These are phyloP conservation scores for Vipera ursinii DNA, from an alignment of 2,797 vertebrate genomes.

Conservation along the genomic window DNA sequence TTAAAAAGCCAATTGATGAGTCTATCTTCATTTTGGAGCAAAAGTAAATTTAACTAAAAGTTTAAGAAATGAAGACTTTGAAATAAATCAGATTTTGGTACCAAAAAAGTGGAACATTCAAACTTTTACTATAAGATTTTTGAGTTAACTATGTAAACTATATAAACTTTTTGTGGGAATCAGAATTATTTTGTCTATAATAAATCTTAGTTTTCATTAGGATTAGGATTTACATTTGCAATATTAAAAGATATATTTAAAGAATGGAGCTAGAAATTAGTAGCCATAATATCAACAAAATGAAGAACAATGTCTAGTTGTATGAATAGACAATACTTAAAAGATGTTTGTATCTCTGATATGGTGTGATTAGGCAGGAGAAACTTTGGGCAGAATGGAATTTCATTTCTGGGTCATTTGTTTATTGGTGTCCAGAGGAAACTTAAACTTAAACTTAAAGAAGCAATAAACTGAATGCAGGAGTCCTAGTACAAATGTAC, in stretches of 20 bases:
- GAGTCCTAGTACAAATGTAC: not conserved
- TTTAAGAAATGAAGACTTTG: not conserved
- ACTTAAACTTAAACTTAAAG: no score
- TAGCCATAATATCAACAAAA: no score
- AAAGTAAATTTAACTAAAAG: not conserved
- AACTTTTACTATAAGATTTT: no score
- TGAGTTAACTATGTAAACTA: no score
- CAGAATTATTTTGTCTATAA: no score
- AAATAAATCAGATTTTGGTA: not conserved
- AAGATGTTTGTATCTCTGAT: not conserved
- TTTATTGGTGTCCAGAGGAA: not conserved
- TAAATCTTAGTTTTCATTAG: no score
- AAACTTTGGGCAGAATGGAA: constrained; percentile 14
- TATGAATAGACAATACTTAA: no score
- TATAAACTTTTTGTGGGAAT: no score
- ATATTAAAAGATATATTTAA: no score
- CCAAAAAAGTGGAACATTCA: not conserved
- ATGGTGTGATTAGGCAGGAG: not conserved
- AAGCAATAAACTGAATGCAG: not conserved
- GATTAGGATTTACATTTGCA: no score
- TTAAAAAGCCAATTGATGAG: not conserved
- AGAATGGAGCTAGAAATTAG: no score
- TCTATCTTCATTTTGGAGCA: not conserved
- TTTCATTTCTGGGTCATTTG: not conserved
- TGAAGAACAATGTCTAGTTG: no score